Base-by-base conservation (phyloP, 1,140 invertebrate genomes). In the Drosophila lacertosa region DNA sequence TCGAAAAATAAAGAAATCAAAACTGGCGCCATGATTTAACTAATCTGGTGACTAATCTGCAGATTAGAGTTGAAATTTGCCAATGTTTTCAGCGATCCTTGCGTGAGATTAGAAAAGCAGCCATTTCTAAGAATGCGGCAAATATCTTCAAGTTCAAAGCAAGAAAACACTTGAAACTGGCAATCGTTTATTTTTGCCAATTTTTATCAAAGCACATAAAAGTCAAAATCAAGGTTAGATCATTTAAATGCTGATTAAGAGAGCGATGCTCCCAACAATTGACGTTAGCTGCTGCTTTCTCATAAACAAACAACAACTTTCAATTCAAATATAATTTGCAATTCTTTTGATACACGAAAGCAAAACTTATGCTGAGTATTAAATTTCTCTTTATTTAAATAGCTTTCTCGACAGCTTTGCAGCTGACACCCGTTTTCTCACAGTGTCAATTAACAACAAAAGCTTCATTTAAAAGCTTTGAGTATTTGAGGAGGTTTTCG, bases 91-190 rank as follows among this genome's bases (percentile, higher is more conserved):
- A 13, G 6, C 9, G 20, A 37, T 26, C 53, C 22, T 13, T 9
- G 20, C 32, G 39, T 47, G 44, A 44, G 35, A 22, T 48, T 64
- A 45, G 16, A 26, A 35, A 26, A 32, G 37, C n/a, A 4, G 18
- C 13, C n/a, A 24, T 7, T 10, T n/a, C n/a, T n/a, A n/a, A n/a
- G n/a, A 29, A 37, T 39, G 6, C 2, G 2, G 6, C 5, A 16
- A 48, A 26, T 45, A 45, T 65, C 44, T 32, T 22, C 54, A 66
- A 66, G 63, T 44, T 59, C 48, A 48, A 33, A 15, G 20, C 39
- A 57, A 57, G 29, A 57, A 57, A 32, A 22, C 51, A 64, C 62
- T 64, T 33, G 24, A 40, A 66, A 62, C 16, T 11, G 65, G 29
- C 65, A 42, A 50, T 18, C n/a, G 44, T 29, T 50, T 68, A n/a